phyloP scores from a whole-genome alignment of 2,888 invertebrate species.

The Xestia xanthographa region DNA sequence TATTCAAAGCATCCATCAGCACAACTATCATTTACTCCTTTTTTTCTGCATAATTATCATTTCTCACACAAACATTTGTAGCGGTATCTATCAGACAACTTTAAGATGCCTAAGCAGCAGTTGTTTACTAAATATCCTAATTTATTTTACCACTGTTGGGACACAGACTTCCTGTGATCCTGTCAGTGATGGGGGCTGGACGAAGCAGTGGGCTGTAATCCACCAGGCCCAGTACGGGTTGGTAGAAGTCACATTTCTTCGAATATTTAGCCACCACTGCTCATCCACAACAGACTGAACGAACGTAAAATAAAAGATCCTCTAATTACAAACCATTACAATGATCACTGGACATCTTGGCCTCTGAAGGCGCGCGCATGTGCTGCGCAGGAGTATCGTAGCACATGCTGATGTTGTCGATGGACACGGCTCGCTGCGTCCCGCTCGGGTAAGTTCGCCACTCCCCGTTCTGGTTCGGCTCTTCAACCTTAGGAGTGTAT shows the following conservation, averaged over 20 bases:
- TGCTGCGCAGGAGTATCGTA: slow-evolving; percentile 84
- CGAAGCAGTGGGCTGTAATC: background rate
- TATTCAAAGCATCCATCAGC: too few relatives aligned
- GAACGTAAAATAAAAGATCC: background rate
- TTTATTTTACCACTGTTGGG: background rate
- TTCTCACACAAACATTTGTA: too few relatives aligned
- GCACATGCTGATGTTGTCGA: slow-evolving; percentile 91
- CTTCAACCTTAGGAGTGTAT: slow-evolving; percentile 93
- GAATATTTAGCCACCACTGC: background rate
- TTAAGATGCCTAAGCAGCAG: background rate
- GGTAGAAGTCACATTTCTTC: background rate
- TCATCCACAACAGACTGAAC: background rate
- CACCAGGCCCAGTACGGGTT: background rate
- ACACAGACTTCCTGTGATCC: background rate
- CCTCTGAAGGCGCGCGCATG: slow-evolving; percentile 84
- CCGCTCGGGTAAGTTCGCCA: slow-evolving; percentile 86
- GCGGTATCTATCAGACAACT: background rate
- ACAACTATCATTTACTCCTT: too few relatives aligned
- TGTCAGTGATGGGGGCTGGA: background rate
- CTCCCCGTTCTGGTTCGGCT: slow-evolving; percentile 83
- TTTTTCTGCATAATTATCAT: too few relatives aligned
- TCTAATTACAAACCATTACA: slow-evolving; percentile 80
- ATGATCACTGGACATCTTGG: slow-evolving; percentile 81
- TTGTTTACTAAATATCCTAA: background rate
- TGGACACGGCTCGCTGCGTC: slow-evolving; percentile 91